Evolutionary conservation across 2,113 vertebrate genomes (phyloP), one percentile per base, ranked within the genome.

Genomic region (Thamnaconus septentrionalis): DNA sequence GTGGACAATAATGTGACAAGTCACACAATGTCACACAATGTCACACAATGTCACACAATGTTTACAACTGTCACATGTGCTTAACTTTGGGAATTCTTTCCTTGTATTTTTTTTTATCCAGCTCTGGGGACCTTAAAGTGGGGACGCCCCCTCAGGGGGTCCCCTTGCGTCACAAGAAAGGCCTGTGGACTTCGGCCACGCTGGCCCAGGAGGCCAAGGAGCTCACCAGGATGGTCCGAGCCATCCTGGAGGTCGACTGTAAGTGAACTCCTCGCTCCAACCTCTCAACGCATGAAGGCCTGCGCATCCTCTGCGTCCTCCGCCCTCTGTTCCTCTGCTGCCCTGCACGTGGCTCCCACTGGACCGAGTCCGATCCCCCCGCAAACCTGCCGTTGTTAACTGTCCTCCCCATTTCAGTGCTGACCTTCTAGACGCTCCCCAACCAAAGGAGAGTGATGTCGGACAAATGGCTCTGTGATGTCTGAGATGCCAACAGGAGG

Each of bases 181-280:
- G 83, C 18, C 83, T 88, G 0, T 86, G 84, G 71, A 82, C 90
- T 3, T 85, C 90, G 6, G 71, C 92, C 8, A 66, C 89, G 0
- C 88, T 98, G 41, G 91, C 89, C 0, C 84, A 91, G 64, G 95
- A 97, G 79, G 96, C 95, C 2, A 93, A 90, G 76, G 95, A 98
- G 42, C 93, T 98, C 8, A 82, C 86, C 5, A 86, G 90, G 76
- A 93, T 94, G 10, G 85, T 98, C 53, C 91, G 91, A 61, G 89
- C 94, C 78, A 54, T 94, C 61, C 76, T 96, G 73, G 94, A 98
- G 80, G 88, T 88, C 4, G 94, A 98, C 52, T 93, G 95, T 96
- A 86, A 98, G 95, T 98, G 78, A 89, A 31, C 18, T 44, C 41
- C 47, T 4, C 10, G 39, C 41, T 59, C 10, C 8, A 4, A 11